phyloP scores from a whole-genome alignment of 37 sponge, comb jelly and placozoan species.

The Agelas oroides region DNA sequence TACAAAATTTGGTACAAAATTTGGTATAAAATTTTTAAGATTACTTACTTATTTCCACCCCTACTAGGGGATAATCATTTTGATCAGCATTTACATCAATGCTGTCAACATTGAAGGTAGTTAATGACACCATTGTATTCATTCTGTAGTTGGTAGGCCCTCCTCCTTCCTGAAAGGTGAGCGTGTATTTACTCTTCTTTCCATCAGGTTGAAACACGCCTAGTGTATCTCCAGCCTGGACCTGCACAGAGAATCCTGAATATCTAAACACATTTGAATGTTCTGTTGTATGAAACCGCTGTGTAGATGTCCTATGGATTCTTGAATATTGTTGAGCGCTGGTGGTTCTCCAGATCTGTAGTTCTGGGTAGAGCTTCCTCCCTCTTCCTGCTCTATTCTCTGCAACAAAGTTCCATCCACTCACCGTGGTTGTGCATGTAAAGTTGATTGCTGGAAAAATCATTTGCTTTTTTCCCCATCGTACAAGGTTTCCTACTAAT shows the following conservation, averaged over 20 bases:
- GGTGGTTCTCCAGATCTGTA: conserved; percentile 16
- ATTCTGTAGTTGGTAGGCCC: not conserved
- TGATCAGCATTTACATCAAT: not conserved
- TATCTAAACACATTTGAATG: not conserved
- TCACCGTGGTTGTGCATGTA: conserved; percentile 2
- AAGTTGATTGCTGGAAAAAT: not conserved
- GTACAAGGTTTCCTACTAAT: not conserved
- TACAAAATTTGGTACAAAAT: no score
- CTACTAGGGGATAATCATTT: not conserved
- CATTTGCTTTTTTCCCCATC: not conserved
- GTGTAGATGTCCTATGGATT: not conserved
- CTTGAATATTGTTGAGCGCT: not conserved
- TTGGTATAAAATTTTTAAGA: no score
- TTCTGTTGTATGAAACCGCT: not conserved
- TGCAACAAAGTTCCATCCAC: not conserved
- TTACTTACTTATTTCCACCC: conserved; percentile 3
- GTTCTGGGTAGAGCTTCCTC: conserved; percentile 2
- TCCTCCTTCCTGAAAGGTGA: not conserved
- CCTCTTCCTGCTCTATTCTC: not conserved
- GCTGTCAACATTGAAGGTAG: not conserved
- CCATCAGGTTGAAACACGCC: conserved; percentile 12
- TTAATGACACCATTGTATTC: not conserved
- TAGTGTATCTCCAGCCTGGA: conserved; percentile 16
- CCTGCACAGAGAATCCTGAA: not conserved
- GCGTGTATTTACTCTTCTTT: not conserved